Base-by-base conservation (phyloP, 2,113 vertebrate genomes). In the Grantiella picta region DNA sequence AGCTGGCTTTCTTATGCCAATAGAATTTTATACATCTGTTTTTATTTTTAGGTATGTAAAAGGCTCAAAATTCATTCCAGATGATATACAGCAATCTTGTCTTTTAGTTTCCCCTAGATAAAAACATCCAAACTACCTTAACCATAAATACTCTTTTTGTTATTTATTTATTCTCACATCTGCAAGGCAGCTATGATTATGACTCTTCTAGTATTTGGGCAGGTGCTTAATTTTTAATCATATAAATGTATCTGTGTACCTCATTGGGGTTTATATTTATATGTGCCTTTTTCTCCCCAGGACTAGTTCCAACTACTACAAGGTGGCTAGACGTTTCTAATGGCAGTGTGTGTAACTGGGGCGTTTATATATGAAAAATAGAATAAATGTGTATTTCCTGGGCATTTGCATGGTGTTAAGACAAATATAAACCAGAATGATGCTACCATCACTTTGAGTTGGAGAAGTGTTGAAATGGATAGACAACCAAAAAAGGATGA, bases 61-160 rank as follows among this genome's bases (percentile, higher is more conserved):
- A 95, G 64, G 11, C 52, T 93, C 70, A 59, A 82, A 91, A 90
- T 93, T 92, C 4, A 80, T 93, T 96, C 90, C 89, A 95, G 83
- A 88, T 94, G 83, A 89, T 78, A 57, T 75, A 75, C 35, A 86
- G 14, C 49, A 77, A 88, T 90, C 87, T 81, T 73, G 63, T 72
- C 23, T 59, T 82, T 90, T 88, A 59, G 45, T 87, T 86, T 93
- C 25, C 54, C 22, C n/a, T 86, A 65, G 59, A 70, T 93, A 65
- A 90, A 87, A 94, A 72, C 36, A 83, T 86, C 64, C n/a, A 73
- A 21, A 18, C 13, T 57, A 35, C 89, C 56, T 80, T 87, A 70
- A 64, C 31, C 15, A 36, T n/a, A 79, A 89, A 71, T 77, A 54
- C 20, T 68, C 10, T 42, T 81, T 80, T 25, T 90, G 9, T 69